phyloP scores from a whole-genome alignment of 2,888 invertebrate genomes.

The Thereva unica region DNA sequence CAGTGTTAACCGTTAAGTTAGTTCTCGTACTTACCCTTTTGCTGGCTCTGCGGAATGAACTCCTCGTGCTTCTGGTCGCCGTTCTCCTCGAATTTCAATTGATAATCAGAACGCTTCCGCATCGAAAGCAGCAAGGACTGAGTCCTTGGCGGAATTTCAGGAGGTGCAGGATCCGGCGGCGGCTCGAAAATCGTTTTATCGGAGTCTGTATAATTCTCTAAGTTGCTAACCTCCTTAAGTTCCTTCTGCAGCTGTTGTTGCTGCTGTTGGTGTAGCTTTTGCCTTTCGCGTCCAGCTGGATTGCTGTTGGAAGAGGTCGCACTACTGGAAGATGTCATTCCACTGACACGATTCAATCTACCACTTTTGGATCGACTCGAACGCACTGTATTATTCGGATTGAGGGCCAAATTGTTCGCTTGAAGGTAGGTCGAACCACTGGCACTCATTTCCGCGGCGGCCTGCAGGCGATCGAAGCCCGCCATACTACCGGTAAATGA shows the following conservation, averaged over 20 bases:
- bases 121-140: conserved; percentile 70
- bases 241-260: conserved; percentile 44
- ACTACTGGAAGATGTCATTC: conserved; percentile 65
- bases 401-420: conserved; percentile 41
- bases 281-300: conserved; percentile 49
- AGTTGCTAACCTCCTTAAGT: conserved; percentile 23
- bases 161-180: conserved; percentile 83
- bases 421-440: conserved; percentile 16
- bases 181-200: conserved; percentile 68
- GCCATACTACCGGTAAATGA: conserved; percentile 50
- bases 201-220: conserved; percentile 44
- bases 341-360: conserved; percentile 57
- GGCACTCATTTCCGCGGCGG: conserved; percentile 26
- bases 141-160: conserved; percentile 83
- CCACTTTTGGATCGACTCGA: conserved; percentile 52
- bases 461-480: conserved; percentile 49
- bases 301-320: conserved; percentile 58
- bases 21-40: conserved; percentile 46
- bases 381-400: conserved; percentile 49
- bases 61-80: conserved; percentile 59
- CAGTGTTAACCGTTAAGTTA: conserved; percentile 1
- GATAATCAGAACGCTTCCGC: conserved; percentile 57
- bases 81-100: conserved; percentile 57
- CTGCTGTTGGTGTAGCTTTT: conserved; percentile 48
- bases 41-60: conserved; percentile 56